Evolutionary conservation across 2,888 invertebrate species (phyloP), one percentile per base, ranked within the genome.

Genomic region (Parelbella ahira): DNA sequence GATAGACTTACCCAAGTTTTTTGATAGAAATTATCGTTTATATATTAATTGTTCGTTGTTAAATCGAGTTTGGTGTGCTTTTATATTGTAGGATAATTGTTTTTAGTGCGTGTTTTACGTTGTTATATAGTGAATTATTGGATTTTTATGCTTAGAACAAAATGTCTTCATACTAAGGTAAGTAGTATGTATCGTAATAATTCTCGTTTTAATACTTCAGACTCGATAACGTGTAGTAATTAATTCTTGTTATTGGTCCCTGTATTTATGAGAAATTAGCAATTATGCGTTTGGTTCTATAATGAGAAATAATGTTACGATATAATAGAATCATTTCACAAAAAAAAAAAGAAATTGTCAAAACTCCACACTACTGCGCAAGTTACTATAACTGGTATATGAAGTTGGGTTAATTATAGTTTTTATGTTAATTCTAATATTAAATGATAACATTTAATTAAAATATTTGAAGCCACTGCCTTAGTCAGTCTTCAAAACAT

Each of bases 81-180:
- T 34, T 48, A 54, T 53, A 3, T 56, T 60, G 60, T 67, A 57
- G 55, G 53, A 50, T 58, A 64, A 52, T 63, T 63, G 62, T 68
- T 73, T 58, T 60, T 49, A 42, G 58, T 66, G 60, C 58, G 62
- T 66, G 65, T 70, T 72, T 63, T 54, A 55, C 52, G 38, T 47
- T 62, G 50, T 63, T 55, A 32, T 46, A 45, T 36, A 45, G 51
- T 54, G 49, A 9, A 42, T 37, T 51, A 44, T 32, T 45, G 44
- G 47, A 47, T 54, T 50, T 55, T 56, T 50, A n/a, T 50, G 46
- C 44, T 47, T 44, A 50, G 48, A 46, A 56, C 63, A 68, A 64
- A 59, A 72, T 72, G 72, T 66, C 63, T 56, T 62, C 67, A 49
- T 51, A 48, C 29, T 49, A 42, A 56, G 69, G 71, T 72, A 51